phyloP scores from a whole-genome alignment of 1,140 invertebrate species.

The Papilio polytes region DNA sequence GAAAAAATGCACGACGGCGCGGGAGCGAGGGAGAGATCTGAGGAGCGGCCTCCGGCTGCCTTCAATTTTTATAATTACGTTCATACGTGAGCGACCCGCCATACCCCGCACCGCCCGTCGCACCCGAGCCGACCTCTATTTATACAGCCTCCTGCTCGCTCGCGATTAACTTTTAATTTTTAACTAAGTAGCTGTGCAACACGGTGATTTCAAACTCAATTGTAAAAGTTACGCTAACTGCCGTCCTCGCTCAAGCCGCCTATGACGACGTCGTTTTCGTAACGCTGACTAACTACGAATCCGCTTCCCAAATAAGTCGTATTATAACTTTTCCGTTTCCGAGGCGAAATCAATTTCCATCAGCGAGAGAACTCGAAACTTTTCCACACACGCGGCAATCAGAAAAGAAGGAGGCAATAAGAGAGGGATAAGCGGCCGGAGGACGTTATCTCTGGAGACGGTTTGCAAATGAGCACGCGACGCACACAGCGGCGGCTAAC shows the following conservation, averaged over 20 bases:
- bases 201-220: neutral
- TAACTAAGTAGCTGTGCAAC: slow-evolving; percentile 30
- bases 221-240: slow-evolving; percentile 17
- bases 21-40: slow-evolving; percentile 76
- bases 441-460: slow-evolving; percentile 81
- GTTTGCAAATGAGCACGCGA: slow-evolving; percentile 81
- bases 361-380: slow-evolving; percentile 66
- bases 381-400: slow-evolving; percentile 78
- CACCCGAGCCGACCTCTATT: slow-evolving; percentile 36
- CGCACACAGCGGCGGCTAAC: slow-evolving; percentile 68
- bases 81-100: slow-evolving; percentile 77
- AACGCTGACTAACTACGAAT: slow-evolving; percentile 4
- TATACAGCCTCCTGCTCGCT: neutral
- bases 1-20: slow-evolving; percentile 82
- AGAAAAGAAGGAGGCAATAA: slow-evolving; percentile 79
- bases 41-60: slow-evolving; percentile 71
- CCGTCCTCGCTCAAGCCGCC: neutral
- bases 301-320: slow-evolving; percentile 49
- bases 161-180: slow-evolving; percentile 37
- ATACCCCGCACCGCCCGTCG: slow-evolving; percentile 38
- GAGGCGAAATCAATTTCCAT: slow-evolving; percentile 73
- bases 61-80: slow-evolving; percentile 84
- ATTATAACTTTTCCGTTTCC: slow-evolving; percentile 70
- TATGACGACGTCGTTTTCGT: slow-evolving; percentile 23
- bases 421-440: slow-evolving; percentile 79